phyloP scores from a whole-genome alignment of 2,113 vertebrate species.

The Sapayoa aenigma region DNA sequence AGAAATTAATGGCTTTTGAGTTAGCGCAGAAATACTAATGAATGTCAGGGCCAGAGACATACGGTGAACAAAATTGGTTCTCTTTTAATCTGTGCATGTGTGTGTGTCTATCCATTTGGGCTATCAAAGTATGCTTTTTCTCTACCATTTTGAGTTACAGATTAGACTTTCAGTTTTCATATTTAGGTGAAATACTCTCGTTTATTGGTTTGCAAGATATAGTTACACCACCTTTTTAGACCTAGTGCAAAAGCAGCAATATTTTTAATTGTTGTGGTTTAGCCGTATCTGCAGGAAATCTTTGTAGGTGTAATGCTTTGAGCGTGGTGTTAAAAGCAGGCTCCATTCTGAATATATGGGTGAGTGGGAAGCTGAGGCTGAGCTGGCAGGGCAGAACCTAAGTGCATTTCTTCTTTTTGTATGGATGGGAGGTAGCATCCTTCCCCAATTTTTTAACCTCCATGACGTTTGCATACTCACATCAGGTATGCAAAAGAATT shows the following conservation, averaged over 20 bases:
- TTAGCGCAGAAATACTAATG: constrained; percentile 75
- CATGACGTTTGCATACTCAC: background rate
- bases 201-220: background rate
- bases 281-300: background rate
- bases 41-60: constrained; percentile 66
- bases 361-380: background rate
- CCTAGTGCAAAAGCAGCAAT: background rate
- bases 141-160: constrained; percentile 46
- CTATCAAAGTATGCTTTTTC: constrained; percentile 10
- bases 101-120: background rate
- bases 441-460: background rate
- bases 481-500: background rate
- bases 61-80: constrained; percentile 57
- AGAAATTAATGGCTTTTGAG: constrained; percentile 79
- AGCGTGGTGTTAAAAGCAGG: background rate
- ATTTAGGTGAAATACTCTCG: constrained; percentile 11
- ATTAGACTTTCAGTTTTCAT: constrained; percentile 1
- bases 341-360: background rate
- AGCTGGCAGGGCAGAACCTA: background rate
- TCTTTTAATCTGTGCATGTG: background rate
- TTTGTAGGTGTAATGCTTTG: background rate
- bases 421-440: background rate
- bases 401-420: background rate
- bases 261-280: background rate
- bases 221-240: constrained; percentile 3